These are phyloP conservation scores for Ptilonorhynchus violaceus DNA, from an alignment of 2,113 vertebrate genomes.

Conservation along the genomic window DNA sequence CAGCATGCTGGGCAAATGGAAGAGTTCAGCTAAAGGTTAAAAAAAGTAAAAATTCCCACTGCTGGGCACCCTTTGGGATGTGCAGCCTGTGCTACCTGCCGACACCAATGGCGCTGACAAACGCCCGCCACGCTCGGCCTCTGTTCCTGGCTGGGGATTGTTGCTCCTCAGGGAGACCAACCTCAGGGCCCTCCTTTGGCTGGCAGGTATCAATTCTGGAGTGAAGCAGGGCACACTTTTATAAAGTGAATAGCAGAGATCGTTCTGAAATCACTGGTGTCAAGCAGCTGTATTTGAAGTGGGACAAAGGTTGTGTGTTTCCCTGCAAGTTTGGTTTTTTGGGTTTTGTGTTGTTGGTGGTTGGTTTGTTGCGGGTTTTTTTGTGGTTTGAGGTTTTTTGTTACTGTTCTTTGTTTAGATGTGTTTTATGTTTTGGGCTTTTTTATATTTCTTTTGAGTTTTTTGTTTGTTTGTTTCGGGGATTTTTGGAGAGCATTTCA, in stretches of 20 bases:
- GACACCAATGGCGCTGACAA: fast-evolving
- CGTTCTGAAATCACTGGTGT: not conserved
- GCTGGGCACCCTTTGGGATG: not conserved
- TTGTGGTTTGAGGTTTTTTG: not conserved
- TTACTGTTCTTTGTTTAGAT: not conserved
- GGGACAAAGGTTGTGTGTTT: not conserved
- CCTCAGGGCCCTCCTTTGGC: not conserved
- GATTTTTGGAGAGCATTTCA: not conserved
- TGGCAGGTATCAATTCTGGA: not conserved
- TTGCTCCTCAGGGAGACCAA: not conserved
- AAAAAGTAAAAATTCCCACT: not conserved
- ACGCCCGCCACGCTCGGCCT: fast-evolving
- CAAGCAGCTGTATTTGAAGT: not conserved
- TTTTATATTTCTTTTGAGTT: not conserved
- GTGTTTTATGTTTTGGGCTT: not conserved
- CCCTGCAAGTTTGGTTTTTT: not conserved
- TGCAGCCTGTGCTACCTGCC: not conserved
- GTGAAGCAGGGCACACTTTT: not conserved
- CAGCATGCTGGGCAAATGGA: not conserved
- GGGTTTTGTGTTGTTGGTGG: not conserved
- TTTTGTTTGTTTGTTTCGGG: not conserved
- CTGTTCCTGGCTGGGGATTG: not conserved
- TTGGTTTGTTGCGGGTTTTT: not conserved
- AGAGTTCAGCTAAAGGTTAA: not conserved
- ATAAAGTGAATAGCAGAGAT: not conserved